A percentile compares a stretch with the other conserved stretches of the same genome.
Evolutionary conservation across 2,113 vertebrate species (phyloP).

Genomic region (Corythaeola cristata): DNA sequence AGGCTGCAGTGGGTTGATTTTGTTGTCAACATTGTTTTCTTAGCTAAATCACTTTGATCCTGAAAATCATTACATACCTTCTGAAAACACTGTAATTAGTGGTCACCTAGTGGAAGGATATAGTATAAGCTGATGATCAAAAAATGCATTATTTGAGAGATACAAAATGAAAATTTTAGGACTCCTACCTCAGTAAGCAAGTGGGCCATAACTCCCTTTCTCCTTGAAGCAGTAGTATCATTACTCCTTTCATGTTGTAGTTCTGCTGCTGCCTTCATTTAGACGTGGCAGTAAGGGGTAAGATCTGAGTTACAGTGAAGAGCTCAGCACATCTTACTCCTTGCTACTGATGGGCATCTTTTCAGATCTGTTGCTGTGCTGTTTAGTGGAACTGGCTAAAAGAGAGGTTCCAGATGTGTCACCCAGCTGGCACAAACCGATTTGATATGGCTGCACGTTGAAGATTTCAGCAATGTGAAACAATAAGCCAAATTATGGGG

Average conservation of each 20-base stretch:
- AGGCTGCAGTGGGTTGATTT: not conserved
- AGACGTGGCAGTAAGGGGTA: not conserved
- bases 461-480: not conserved
- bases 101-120: not conserved
- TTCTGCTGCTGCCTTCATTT: not conserved
- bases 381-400: not conserved
- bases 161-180: not conserved
- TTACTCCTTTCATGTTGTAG: not conserved
- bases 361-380: not conserved
- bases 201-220: not conserved
- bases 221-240: not conserved
- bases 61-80: not conserved
- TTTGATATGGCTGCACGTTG: not conserved
- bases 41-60: not conserved
- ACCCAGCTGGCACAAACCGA: not conserved
- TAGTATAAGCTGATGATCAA: not conserved
- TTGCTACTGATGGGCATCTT: not conserved
- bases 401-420: conserved; percentile 13
- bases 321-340: not conserved
- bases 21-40: not conserved
- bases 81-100: not conserved
- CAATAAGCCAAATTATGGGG: not conserved
- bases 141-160: not conserved
- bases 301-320: not conserved
- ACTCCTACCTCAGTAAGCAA: not conserved